Percentiles rank a stretch among this genome's conserved stretches.
phyloP scores from a whole-genome alignment of 1,140 invertebrate genomes.

The Cydia pomonella region DNA sequence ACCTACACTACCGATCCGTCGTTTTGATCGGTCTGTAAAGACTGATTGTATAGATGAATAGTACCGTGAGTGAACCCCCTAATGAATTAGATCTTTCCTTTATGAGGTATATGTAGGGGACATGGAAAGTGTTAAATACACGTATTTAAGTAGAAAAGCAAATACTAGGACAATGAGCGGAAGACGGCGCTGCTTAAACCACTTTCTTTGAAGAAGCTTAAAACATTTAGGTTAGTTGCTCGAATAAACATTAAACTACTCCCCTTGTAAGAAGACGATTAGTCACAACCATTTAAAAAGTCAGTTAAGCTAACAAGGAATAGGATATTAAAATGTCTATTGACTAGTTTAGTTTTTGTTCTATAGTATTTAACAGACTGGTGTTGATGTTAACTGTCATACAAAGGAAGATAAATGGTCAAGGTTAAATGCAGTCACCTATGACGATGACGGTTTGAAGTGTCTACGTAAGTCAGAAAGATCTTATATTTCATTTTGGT shows the following conservation, averaged over 20 bases:
- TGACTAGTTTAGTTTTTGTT: conserved; percentile 5
- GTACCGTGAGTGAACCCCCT: too few relatives aligned
- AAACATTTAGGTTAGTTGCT: conserved; percentile 13
- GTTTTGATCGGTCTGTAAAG: too few relatives aligned
- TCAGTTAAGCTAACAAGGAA: conserved; percentile 1
- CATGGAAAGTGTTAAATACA: not conserved
- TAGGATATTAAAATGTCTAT: conserved; percentile 11
- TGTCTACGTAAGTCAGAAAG: not conserved
- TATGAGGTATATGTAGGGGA: not conserved
- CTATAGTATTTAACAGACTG: not conserved
- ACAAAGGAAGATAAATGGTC: conserved; percentile 3
- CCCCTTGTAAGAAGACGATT: not conserved
- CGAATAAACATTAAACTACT: conserved; percentile 1
- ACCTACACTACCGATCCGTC: too few relatives aligned
- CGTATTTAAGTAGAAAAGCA: not conserved
- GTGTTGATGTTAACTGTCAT: conserved; percentile 7
- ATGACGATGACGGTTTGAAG: conserved; percentile 7
- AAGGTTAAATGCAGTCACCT: conserved; percentile 27
- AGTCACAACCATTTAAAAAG: not conserved
- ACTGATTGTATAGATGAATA: too few relatives aligned
- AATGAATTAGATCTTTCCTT: not conserved
- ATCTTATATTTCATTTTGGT: not conserved
- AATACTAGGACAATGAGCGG: conserved; percentile 12
- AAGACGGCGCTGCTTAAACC: conserved; percentile 7
- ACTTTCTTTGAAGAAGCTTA: conserved; percentile 15